Evolutionary conservation across 2,888 invertebrate genomes (phyloP).

Genomic region (Toxonevra muliebris): DNA sequence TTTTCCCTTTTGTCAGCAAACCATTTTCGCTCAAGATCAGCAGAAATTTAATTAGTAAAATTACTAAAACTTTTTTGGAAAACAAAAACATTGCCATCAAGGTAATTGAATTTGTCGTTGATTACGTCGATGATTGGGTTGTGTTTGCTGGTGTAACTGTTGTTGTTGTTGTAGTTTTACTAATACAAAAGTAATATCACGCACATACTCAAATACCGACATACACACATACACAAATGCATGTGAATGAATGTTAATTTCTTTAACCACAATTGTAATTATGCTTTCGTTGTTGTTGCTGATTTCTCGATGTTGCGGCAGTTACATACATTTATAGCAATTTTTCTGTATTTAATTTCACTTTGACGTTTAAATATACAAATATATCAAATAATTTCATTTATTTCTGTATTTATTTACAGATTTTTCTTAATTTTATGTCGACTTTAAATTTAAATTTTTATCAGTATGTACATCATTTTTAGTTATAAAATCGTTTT

Average conservation of each 20-base stretch:
- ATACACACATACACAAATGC: not conserved
- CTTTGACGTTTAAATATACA: not conserved
- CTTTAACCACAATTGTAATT: too few species aligned
- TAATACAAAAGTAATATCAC: slow-evolving; percentile 21
- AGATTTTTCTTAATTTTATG: not conserved
- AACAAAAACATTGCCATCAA: slow-evolving; percentile 81
- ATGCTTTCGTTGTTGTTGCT: too few species aligned
- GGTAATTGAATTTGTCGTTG: slow-evolving; percentile 64
- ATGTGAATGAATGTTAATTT: not conserved
- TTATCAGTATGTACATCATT: too few species aligned
- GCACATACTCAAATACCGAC: not conserved
- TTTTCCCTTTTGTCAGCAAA: slow-evolving; percentile 49
- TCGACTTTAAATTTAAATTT: too few species aligned
- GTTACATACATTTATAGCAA: not conserved
- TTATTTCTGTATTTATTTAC: not conserved
- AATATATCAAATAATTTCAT: not conserved
- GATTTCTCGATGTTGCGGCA: too few species aligned
- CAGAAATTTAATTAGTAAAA: slow-evolving; percentile 66
- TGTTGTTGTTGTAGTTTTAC: slow-evolving; percentile 14
- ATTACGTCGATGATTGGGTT: slow-evolving; percentile 25
- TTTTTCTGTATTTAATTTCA: not conserved
- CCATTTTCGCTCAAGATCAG: slow-evolving; percentile 55
- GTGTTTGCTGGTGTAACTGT: not conserved
- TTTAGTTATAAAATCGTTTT: too few species aligned
- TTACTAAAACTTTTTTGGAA: slow-evolving; percentile 72